Evolutionary conservation across 2,888 invertebrate species (phyloP), one percentile per base, ranked within the genome.

Genomic region (Hyposoter didymator): DNA sequence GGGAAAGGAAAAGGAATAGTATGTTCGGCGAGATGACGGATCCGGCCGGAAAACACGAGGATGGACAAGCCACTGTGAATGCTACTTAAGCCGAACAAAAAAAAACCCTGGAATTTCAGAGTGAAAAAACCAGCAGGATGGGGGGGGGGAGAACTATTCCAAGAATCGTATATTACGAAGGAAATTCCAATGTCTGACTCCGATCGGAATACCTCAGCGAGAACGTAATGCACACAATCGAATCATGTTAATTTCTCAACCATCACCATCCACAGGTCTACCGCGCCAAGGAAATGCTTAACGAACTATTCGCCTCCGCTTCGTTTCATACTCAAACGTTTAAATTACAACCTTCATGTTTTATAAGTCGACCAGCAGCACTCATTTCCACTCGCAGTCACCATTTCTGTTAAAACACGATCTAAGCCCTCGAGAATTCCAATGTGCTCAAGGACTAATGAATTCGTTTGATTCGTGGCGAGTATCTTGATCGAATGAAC

Each of bases 61-160:
- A 80, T 43, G 59, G 73, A 52, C 83, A 78, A 76, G 67, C 45
- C 2, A 67, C 49, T n/a, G 76, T 76, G 12, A 79, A 85, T 28
- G 55, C 67, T 17, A 76, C 70, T 80, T 73, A 66, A 73, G 45
- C 19, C 47, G 22, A 43, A 8, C 3, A 32, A 14, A 22, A 14
- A 22, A n/a, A 52, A 17, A 49, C 14, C n/a, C 45, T 59, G 59
- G 59, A 59, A 59, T 59, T 3, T 70, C 22, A 32, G 45, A 22
- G 67, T 8, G 14, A 73, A 72, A 73, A 80, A 72, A 72, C 32
- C 14, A 28, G 6, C 49, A 2, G 1, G 12, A 59, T 1, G 45
- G 28, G 32, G 10, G 43, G 52, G 28, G 52, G 35, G 1, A 32
- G 45, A 39, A 12, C 43, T 32, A 78, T 72, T 78, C 45, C 35